Evolutionary conservation across 2,797 vertebrate genomes (phyloP).

Genomic region (Melanotaenia trifasciata): DNA sequence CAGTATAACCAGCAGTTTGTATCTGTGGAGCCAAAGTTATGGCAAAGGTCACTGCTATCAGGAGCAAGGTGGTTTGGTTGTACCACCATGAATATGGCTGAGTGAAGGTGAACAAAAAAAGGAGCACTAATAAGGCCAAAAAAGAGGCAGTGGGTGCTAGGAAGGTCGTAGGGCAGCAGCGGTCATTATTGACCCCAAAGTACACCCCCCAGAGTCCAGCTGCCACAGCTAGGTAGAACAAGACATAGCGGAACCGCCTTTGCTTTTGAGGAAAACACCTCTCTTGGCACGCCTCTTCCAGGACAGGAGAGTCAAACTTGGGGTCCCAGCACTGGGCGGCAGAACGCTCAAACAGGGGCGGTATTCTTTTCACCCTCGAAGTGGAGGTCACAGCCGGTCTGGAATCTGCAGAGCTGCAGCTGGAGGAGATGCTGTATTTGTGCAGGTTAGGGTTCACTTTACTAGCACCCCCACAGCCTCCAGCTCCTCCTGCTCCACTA

Average conservation of each 20-base stretch:
- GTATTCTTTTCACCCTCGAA: slow-evolving; percentile 79
- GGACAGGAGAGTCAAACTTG: slow-evolving; percentile 93
- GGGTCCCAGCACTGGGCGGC: slow-evolving; percentile 97
- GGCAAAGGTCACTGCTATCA: slow-evolving; percentile 89
- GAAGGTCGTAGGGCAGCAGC: slow-evolving; percentile 83
- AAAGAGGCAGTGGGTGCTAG: slow-evolving; percentile 88
- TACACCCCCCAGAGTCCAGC: slow-evolving; percentile 92
- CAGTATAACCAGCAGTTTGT: slow-evolving; percentile 83
- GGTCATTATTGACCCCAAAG: slow-evolving; percentile 85
- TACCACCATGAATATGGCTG: slow-evolving; percentile 88
- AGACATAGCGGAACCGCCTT: slow-evolving; percentile 93
- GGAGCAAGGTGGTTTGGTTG: slow-evolving; percentile 87
- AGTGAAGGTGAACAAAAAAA: slow-evolving; percentile 93
- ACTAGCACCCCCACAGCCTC: slow-evolving; percentile 58
- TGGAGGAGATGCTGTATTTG: slow-evolving; percentile 96
- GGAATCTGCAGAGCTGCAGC: slow-evolving; percentile 93
- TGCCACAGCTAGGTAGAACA: slow-evolving; percentile 91
- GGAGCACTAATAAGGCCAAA: slow-evolving; percentile 85
- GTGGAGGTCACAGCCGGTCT: slow-evolving; percentile 75
- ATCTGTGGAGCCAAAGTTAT: slow-evolving; percentile 92
- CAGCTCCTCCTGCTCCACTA: slow-evolving; percentile 55
- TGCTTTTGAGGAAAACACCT: slow-evolving; percentile 96
- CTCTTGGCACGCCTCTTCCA: slow-evolving; percentile 96
- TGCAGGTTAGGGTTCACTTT: slow-evolving; percentile 84
- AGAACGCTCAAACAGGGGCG: slow-evolving; percentile 94